Percentiles rank a stretch among this genome's conserved stretches.
Evolutionary conservation across 2,888 invertebrate genomes (phyloP).

Genomic region (Orthosia gothica): DNA sequence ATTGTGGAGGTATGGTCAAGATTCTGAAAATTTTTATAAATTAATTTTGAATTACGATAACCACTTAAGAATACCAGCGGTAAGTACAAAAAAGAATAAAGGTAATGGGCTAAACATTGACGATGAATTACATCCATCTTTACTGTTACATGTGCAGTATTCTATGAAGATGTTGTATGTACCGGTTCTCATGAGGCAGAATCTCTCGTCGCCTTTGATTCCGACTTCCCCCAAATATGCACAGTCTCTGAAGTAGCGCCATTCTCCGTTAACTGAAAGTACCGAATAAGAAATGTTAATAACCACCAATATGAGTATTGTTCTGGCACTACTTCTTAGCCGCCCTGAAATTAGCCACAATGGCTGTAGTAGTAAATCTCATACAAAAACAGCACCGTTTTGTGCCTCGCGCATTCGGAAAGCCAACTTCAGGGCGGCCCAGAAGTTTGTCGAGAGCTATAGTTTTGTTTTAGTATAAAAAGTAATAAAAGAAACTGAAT

Average conservation of each 20-base stretch:
- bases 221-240: constrained; percentile 98
- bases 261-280: constrained; percentile 95
- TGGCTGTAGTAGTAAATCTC: too few species aligned
- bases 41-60: constrained; percentile 42
- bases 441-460: too few species aligned
- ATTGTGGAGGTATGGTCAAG: neutral
- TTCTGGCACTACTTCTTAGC: too few species aligned
- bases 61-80: constrained; percentile 49
- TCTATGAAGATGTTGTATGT: constrained; percentile 98
- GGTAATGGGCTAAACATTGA: constrained; percentile 81
- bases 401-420: too few species aligned
- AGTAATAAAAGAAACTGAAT: neutral
- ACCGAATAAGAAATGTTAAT: neutral
- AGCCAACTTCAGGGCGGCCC: too few species aligned
- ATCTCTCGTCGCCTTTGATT: constrained; percentile 97
- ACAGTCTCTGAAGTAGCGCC: constrained; percentile 97
- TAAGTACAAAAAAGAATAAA: constrained; percentile 65
- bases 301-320: too few species aligned
- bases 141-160: constrained; percentile 98
- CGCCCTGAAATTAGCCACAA: too few species aligned
- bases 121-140: constrained; percentile 97
- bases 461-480: neutral
- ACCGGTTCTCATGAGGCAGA: constrained; percentile 97
- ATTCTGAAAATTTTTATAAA: neutral
- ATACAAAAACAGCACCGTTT: too few species aligned